Percentiles rank a stretch among this genome's conserved stretches.
These are phyloP conservation scores for Camelus bactrianus DNA, from an alignment of 2,113 vertebrate species.

Conservation along the genomic window DNA sequence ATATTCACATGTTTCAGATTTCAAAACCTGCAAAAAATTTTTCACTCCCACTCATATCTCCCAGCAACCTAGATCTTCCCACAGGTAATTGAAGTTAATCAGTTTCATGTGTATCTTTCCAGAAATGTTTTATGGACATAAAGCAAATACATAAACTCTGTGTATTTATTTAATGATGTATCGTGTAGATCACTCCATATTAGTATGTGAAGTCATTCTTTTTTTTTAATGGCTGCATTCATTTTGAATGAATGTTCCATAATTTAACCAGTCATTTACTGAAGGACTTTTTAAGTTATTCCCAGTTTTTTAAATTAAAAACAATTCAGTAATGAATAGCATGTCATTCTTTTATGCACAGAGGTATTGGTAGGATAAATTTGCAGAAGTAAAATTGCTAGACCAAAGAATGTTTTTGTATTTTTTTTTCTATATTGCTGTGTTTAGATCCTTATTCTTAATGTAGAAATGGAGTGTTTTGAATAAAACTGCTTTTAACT, in stretches of 20 bases:
- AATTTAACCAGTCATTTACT: slow-evolving; percentile 32
- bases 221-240: not conserved
- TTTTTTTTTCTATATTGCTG: not conserved
- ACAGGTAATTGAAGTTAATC: not conserved
- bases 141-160: not conserved
- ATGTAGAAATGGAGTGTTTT: slow-evolving; percentile 34
- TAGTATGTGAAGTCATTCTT: not conserved
- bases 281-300: slow-evolving; percentile 10
- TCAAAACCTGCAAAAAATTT: not conserved
- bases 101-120: slow-evolving; percentile 51
- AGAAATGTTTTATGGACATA: slow-evolving; percentile 31
- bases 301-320: slow-evolving; percentile 33
- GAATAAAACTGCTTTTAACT: slow-evolving; percentile 16
- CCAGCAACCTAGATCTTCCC: not conserved
- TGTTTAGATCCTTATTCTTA: slow-evolving; percentile 39
- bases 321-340: not conserved
- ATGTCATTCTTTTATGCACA: not conserved
- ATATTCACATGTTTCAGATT: slow-evolving; percentile 57
- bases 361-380: not conserved
- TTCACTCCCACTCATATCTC: not conserved
- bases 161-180: not conserved
- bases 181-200: not conserved
- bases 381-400: slow-evolving; percentile 52
- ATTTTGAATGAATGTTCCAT: not conserved
- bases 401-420: not conserved